These are phyloP conservation scores for Falco concolor DNA, from an alignment of 2,797 vertebrate species.

Conservation along the genomic window DNA sequence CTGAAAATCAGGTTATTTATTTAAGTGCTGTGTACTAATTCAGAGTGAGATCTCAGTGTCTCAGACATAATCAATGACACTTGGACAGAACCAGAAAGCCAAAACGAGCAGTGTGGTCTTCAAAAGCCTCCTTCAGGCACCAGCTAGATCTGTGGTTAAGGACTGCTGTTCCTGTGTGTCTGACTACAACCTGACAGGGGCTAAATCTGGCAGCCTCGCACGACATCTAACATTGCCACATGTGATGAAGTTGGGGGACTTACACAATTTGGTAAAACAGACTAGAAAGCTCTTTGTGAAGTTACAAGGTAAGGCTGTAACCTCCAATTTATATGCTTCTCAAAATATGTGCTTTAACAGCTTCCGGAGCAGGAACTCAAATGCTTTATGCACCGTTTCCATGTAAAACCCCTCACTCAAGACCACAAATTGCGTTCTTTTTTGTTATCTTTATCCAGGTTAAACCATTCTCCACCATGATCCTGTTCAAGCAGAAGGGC, in stretches of 20 bases:
- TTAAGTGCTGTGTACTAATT: not conserved
- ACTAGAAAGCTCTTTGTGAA: not conserved
- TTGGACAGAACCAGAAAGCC: not conserved
- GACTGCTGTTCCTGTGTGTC: not conserved
- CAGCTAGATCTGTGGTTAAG: not conserved
- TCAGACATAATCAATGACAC: not conserved
- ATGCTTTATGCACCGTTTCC: not conserved
- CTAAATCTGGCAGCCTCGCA: not conserved
- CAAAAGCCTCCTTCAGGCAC: not conserved
- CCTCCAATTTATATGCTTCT: not conserved
- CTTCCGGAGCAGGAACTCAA: not conserved
- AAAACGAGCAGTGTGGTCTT: not conserved
- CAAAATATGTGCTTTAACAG: not conserved
- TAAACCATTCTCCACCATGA: not conserved
- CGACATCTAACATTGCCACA: not conserved
- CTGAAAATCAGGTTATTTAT: not conserved
- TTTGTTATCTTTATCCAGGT: not conserved
- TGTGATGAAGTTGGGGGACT: rapidly evolving
- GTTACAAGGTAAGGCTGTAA: not conserved
- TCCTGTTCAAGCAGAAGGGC: not conserved
- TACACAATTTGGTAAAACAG: not conserved
- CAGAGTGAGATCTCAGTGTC: not conserved
- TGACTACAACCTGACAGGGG: not conserved
- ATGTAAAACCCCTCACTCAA: not conserved
- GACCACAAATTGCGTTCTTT: not conserved